Conservation (phyloP, 2,888 invertebrate species). For the Cerceris ruficornis region DNA sequence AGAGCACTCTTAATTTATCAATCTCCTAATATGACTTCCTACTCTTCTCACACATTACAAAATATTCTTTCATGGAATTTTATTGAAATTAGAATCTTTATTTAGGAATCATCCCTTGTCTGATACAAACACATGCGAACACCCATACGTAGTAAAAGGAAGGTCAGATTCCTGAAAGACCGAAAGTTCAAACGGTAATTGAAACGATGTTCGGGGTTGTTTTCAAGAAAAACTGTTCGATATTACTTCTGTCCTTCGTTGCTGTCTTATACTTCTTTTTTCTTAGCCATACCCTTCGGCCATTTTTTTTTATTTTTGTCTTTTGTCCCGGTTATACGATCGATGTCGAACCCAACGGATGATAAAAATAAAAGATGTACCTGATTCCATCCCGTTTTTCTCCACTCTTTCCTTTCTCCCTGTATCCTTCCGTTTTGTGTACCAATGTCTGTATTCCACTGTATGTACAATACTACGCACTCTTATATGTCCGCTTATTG, state of each 20-base stretch:
- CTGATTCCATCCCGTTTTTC: background rate
- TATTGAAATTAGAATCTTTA: no score
- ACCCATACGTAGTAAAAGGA: background rate
- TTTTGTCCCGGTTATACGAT: constrained; percentile 38
- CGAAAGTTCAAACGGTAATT: constrained; percentile 39
- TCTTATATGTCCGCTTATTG: constrained; percentile 10
- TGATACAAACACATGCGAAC: background rate
- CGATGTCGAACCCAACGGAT: constrained; percentile 35
- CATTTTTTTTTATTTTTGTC: constrained; percentile 18
- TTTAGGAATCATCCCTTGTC: background rate
- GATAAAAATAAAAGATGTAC: constrained; percentile 37
- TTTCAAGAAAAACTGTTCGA: constrained; percentile 36
- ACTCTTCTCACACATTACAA: no score
- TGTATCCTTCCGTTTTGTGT: background rate
- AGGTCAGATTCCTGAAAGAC: background rate
- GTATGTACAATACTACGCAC: background rate
- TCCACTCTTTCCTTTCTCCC: background rate
- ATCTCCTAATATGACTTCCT: no score
- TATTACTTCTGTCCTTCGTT: constrained; percentile 19
- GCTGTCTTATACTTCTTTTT: background rate
- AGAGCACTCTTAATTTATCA: no score
- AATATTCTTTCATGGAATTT: no score
- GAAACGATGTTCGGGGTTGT: constrained; percentile 44
- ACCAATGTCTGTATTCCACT: no score
- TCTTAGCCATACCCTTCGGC: background rate